A percentile compares a stretch with the other conserved stretches of the same genome.
phyloP scores from a whole-genome alignment of 2,888 invertebrate genomes.

The Chymomyza fuscimana region DNA sequence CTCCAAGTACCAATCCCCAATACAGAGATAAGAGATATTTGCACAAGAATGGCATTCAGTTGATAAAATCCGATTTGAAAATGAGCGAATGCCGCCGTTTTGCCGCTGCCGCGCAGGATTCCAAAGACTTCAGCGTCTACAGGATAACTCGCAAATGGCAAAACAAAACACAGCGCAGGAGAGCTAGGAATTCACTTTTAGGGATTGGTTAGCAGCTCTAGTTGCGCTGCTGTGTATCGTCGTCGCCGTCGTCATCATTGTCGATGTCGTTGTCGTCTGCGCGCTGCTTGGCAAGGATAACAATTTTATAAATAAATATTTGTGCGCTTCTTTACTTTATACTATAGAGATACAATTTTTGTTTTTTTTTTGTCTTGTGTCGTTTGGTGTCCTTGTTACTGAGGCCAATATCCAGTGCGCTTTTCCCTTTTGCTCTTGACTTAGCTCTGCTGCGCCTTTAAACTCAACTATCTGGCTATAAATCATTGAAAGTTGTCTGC shows the following conservation, averaged over 20 bases:
- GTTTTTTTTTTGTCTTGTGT: background rate
- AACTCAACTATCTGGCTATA: slow-evolving; percentile 72
- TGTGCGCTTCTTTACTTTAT: slow-evolving; percentile 45
- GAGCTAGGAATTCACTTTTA: background rate
- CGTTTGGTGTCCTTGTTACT: slow-evolving; percentile 14
- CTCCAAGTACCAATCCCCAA: slow-evolving; percentile 16
- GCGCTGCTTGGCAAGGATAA: slow-evolving; percentile 58
- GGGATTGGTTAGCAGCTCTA: background rate
- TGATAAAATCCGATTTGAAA: slow-evolving; percentile 78
- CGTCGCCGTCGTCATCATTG: background rate
- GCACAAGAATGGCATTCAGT: slow-evolving; percentile 77
- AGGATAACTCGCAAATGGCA: slow-evolving; percentile 1
- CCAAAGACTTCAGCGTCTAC: background rate
- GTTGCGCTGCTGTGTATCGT: background rate
- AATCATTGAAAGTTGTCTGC: slow-evolving; percentile 69
- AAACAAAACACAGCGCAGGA: slow-evolving; percentile 14
- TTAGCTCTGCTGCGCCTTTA: slow-evolving; percentile 58
- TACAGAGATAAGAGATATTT: slow-evolving; percentile 70
- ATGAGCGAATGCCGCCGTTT: slow-evolving; percentile 70
- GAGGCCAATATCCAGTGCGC: background rate
- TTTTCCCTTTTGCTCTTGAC: background rate
- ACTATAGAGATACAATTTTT: background rate
- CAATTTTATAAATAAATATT: slow-evolving; percentile 74
- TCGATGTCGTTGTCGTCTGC: background rate
- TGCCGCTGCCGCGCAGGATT: background rate